phyloP scores from a whole-genome alignment of 2,113 vertebrate species.

The Xenotilapia longispinis region DNA sequence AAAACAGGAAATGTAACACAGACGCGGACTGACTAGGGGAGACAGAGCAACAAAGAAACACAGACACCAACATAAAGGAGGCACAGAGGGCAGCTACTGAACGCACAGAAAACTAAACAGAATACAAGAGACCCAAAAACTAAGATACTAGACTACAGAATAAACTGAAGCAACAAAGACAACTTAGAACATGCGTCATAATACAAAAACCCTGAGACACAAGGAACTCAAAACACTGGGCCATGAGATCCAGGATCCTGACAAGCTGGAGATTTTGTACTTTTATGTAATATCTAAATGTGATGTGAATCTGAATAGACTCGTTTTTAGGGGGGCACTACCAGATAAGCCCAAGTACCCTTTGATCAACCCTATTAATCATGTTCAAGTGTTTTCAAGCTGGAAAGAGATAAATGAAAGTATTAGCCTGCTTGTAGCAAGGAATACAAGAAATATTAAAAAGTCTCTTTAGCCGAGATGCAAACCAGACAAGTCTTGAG shows the following conservation, averaged over 20 bases:
- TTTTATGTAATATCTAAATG: background rate
- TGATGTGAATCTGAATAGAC: background rate
- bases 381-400: background rate
- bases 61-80: background rate
- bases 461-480: background rate
- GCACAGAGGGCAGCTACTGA: background rate
- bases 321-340: background rate
- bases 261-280: background rate
- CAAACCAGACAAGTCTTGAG: background rate
- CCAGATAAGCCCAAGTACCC: background rate
- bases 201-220: background rate
- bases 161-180: background rate
- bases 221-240: background rate
- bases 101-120: background rate
- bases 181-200: background rate
- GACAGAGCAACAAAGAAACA: background rate
- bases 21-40: background rate
- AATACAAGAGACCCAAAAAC: background rate
- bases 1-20: background rate
- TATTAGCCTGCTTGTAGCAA: background rate
- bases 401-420: background rate
- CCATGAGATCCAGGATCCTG: background rate
- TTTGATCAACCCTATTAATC: background rate
- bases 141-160: background rate
- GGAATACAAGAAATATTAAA: background rate